Evolutionary conservation across 2,113 vertebrate genomes (phyloP).

Genomic region (Lepidothrix coronata): DNA sequence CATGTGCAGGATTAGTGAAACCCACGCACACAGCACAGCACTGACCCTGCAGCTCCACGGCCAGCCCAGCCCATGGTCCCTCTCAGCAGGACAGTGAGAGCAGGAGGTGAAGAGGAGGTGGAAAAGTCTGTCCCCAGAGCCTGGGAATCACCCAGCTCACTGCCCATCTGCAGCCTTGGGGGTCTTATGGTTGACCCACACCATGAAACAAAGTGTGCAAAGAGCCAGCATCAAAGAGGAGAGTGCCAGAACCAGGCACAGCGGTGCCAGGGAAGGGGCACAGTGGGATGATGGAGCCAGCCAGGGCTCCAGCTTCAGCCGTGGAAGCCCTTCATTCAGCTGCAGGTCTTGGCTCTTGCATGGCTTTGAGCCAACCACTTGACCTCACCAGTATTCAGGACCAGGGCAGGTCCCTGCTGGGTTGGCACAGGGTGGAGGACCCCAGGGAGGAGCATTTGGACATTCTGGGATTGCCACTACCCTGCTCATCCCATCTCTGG

Average conservation of each 20-base stretch:
- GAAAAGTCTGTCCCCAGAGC: neutral
- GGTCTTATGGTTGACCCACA: fast-evolving
- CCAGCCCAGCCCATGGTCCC: neutral
- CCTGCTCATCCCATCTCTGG: neutral
- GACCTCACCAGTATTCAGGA: neutral
- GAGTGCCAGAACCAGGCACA: fast-evolving
- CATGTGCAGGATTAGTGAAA: neutral
- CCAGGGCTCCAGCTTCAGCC: neutral
- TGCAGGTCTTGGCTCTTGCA: neutral
- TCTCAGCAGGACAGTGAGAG: fast-evolving
- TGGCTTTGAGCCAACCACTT: neutral
- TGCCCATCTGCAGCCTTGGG: neutral
- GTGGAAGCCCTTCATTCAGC: neutral
- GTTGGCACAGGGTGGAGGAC: neutral
- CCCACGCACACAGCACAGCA: fast-evolving
- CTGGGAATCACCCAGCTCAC: neutral
- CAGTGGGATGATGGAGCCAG: neutral
- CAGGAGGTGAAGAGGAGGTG: neutral
- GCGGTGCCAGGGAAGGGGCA: neutral
- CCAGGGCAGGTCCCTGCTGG: neutral
- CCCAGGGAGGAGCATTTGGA: neutral
- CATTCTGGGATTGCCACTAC: neutral
- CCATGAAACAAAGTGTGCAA: fast-evolving
- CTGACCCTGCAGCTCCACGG: neutral
- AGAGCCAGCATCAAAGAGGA: fast-evolving